These are phyloP conservation scores for Caenorhabditis imperialis DNA, from an alignment of 2,888 invertebrate genomes.

Conservation along the genomic window DNA sequence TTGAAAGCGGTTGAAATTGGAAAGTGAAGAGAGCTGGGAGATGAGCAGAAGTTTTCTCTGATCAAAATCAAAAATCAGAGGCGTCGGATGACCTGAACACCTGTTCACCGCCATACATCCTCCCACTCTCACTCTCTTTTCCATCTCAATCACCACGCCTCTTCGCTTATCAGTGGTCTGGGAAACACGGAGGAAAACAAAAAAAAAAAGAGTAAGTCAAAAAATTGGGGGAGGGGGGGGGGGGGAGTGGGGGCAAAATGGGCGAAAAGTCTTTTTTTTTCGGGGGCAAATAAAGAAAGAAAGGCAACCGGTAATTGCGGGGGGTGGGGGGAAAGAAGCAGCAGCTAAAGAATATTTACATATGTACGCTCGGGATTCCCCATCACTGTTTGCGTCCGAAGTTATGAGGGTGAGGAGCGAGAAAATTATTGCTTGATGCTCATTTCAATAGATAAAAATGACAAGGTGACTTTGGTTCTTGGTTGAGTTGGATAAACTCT, in stretches of 20 bases:
- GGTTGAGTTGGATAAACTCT: no score
- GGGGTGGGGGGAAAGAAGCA: slow-evolving; percentile 13
- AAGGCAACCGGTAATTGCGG: slow-evolving; percentile 43
- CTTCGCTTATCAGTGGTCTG: no score
- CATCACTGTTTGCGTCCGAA: slow-evolving; percentile 35
- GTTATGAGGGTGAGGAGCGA: neutral
- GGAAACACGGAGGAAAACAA: slow-evolving; percentile 1
- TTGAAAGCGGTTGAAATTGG: no score
- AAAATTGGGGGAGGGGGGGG: slow-evolving; percentile 24
- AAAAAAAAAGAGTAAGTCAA: slow-evolving; percentile 7
- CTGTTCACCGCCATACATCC: slow-evolving; percentile 32
- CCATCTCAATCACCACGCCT: slow-evolving; percentile 13
- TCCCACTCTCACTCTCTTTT: slow-evolving; percentile 32
- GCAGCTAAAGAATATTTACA: slow-evolving; percentile 46
- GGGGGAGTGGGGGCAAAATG: slow-evolving; percentile 32
- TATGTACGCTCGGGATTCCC: slow-evolving; percentile 39
- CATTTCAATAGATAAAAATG: no score
- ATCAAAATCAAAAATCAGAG: slow-evolving; percentile 44
- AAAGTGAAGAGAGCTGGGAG: no score
- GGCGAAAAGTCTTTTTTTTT: slow-evolving; percentile 37
- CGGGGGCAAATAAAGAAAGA: slow-evolving; percentile 35
- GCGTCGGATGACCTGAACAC: slow-evolving; percentile 41
- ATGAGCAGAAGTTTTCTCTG: no score
- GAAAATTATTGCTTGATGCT: neutral
- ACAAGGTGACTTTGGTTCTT: no score